These are phyloP conservation scores for Gobio occitaniae DNA, from an alignment of 2,797 vertebrate genomes.

Conservation along the genomic window DNA sequence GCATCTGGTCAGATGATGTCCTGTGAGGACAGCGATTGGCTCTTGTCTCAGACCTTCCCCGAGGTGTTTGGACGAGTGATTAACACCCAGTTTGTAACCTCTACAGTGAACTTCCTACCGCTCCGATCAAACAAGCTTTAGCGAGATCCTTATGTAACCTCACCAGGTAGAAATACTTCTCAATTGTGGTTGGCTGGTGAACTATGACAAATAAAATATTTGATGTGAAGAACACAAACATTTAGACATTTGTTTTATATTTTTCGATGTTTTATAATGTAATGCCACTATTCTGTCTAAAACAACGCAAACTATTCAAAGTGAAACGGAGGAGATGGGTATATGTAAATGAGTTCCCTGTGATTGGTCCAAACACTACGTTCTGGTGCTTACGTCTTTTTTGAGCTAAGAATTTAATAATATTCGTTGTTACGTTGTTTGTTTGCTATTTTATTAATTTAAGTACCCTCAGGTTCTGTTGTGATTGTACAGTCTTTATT, in stretches of 20 bases:
- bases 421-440: background rate
- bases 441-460: background rate
- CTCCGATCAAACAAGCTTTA: rapidly evolving
- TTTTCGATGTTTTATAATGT: background rate
- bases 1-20: conserved; percentile 82
- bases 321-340: background rate
- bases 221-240: too few relatives aligned
- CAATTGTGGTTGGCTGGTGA: background rate
- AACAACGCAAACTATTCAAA: background rate
- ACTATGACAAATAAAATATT: background rate
- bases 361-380: background rate
- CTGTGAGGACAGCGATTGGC: conserved; percentile 81
- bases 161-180: background rate
- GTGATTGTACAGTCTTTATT: background rate
- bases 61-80: conserved; percentile 75
- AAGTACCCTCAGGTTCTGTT: background rate
- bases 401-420: background rate
- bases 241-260: too few relatives aligned
- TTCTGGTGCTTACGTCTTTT: background rate
- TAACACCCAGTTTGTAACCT: conserved; percentile 80
- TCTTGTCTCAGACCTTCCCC: conserved; percentile 85
- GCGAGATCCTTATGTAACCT: rapidly evolving
- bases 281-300: background rate
- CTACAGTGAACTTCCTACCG: conserved; percentile 76
- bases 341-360: background rate